A percentile compares a stretch with the other conserved stretches of the same genome.
phyloP scores from a whole-genome alignment of 2,797 vertebrate genomes.

The Ficedula albicollis region DNA sequence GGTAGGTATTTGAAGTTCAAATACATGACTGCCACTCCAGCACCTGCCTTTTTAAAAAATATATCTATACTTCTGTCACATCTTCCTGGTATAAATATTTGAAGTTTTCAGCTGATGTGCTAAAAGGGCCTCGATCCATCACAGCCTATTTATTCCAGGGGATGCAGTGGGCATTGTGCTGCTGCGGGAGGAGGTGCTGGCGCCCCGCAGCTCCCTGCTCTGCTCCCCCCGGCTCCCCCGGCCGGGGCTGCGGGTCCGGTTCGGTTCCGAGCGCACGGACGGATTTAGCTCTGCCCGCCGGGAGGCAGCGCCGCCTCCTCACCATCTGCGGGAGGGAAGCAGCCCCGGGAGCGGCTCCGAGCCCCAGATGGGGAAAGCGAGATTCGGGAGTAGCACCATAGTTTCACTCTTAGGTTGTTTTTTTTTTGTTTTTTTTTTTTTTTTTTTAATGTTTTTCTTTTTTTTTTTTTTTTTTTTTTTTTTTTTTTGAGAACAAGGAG shows the following conservation, averaged over 20 bases:
- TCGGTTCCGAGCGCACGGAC: rapidly evolving
- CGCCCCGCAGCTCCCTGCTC: rapidly evolving
- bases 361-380: constrained; percentile 23
- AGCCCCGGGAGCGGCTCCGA: not conserved
- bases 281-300: constrained; percentile 8
- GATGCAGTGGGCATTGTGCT: not conserved
- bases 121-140: constrained; percentile 24
- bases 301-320: constrained; percentile 27
- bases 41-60: not conserved
- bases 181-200: not conserved
- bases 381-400: not conserved
- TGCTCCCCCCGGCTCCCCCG: not conserved
- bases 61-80: not conserved
- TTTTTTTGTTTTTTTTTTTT: not conserved
- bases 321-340: constrained; percentile 34
- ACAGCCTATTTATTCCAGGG: not conserved
- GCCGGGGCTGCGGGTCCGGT: not conserved
- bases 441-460: too few species aligned
- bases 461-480: not conserved
- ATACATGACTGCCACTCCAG: not conserved
- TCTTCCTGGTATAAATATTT: constrained; percentile 42
- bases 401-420: not conserved
- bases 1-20: constrained; percentile 45
- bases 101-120: not conserved
- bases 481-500: not conserved